These are phyloP conservation scores for Dasyprocta punctata DNA, from an alignment of 2,113 vertebrate genomes.

Conservation along the genomic window DNA sequence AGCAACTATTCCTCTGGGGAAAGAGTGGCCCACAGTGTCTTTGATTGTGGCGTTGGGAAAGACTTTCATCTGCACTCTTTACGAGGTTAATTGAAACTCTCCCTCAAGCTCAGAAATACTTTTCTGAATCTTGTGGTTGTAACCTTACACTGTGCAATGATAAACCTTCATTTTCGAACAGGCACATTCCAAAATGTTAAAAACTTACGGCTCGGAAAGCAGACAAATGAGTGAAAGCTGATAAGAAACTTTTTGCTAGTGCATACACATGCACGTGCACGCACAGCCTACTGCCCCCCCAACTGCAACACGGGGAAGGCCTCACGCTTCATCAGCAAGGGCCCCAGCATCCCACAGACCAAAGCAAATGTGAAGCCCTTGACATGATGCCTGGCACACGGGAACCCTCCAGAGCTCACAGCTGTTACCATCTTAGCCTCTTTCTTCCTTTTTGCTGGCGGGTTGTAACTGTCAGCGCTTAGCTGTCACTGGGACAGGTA, in stretches of 20 bases:
- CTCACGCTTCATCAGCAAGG: neutral
- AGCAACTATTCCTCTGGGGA: constrained; percentile 73
- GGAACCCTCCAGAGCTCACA: neutral
- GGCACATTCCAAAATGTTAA: constrained; percentile 60
- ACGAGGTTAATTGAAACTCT: constrained; percentile 78
- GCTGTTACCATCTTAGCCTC: neutral
- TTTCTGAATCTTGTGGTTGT: constrained; percentile 65
- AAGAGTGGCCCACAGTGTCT: constrained; percentile 71
- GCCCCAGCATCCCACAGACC: neutral
- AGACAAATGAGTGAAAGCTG: constrained; percentile 59
- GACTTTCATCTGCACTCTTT: constrained; percentile 72
- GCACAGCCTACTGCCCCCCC: neutral
- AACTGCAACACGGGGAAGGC: neutral
- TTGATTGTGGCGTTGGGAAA: constrained; percentile 76
- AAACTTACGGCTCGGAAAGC: constrained; percentile 65
- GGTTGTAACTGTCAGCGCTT: neutral
- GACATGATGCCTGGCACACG: neutral
- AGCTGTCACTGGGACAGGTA: neutral
- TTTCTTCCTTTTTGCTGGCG: neutral
- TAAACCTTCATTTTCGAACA: constrained; percentile 66
- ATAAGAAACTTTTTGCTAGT: constrained; percentile 17
- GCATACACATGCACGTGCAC: accelerated
- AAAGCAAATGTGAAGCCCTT: neutral
- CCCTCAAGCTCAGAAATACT: constrained; percentile 64
- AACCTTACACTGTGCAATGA: constrained; percentile 66